These are phyloP conservation scores for Semotilus atromaculatus DNA, from an alignment of 2,797 vertebrate genomes.

Conservation along the genomic window DNA sequence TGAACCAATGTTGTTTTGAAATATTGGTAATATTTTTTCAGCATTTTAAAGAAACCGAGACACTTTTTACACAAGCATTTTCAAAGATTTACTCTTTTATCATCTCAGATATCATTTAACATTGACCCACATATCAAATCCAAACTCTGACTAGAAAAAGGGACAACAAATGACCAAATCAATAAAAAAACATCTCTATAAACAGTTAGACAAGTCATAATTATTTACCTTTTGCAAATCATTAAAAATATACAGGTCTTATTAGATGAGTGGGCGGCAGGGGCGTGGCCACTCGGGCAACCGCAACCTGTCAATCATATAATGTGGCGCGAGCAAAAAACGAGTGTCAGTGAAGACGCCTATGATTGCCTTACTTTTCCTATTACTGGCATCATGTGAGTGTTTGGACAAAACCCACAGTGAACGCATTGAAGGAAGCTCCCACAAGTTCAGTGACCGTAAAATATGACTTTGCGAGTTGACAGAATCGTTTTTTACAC, in stretches of 20 bases:
- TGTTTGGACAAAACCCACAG: not conserved
- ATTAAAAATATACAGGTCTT: not conserved
- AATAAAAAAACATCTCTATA: not conserved
- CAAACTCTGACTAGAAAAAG: not conserved
- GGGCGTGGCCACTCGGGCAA: conserved; percentile 48
- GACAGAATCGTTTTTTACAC: not conserved
- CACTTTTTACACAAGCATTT: not conserved
- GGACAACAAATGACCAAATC: not conserved
- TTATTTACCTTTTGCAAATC: not conserved
- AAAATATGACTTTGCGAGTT: conserved; percentile 7
- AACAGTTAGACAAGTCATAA: not conserved
- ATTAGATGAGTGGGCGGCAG: conserved; percentile 34
- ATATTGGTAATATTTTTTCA: not conserved
- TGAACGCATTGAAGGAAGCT: not conserved
- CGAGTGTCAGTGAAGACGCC: not conserved
- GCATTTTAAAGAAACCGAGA: not conserved
- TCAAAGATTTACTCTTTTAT: not conserved
- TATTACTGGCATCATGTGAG: not conserved
- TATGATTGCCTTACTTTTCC: conserved; percentile 2
- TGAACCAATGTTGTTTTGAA: not conserved
- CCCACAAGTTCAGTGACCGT: not conserved
- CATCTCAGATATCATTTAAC: not conserved
- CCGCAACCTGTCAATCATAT: conserved; percentile 45
- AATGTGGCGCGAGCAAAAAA: conserved; percentile 29
- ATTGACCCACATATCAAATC: not conserved